Conservation (phyloP, 2,113 vertebrate genomes). For the Zingel zingel region DNA sequence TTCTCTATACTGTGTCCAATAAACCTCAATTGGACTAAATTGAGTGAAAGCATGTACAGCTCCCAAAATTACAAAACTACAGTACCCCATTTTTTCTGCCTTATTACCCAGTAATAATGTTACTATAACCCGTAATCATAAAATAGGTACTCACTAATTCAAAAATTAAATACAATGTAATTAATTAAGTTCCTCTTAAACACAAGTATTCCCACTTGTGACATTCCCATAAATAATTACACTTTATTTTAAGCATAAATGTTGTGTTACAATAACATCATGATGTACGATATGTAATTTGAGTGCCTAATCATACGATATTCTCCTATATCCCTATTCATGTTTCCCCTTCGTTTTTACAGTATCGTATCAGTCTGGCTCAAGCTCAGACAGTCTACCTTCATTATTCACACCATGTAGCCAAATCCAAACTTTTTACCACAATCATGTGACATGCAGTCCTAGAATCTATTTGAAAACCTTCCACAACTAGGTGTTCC, state of each 20-base stretch:
- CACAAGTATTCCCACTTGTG: background rate
- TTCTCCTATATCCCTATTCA: background rate
- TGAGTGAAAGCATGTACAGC: too few relatives aligned
- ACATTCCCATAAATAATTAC: background rate
- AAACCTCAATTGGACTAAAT: too few relatives aligned
- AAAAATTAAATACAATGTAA: too few relatives aligned
- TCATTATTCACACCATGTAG: constrained; percentile 63
- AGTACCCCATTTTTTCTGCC: too few relatives aligned
- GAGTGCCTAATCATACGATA: background rate
- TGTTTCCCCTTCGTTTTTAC: constrained; percentile 33
- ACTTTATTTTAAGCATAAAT: background rate
- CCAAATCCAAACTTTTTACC: constrained; percentile 70
- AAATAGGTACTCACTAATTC: too few relatives aligned
- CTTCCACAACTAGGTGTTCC: constrained; percentile 65
- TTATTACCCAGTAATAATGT: too few relatives aligned
- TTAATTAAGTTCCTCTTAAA: background rate
- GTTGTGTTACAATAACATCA: background rate
- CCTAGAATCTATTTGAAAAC: constrained; percentile 74
- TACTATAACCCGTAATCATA: too few relatives aligned
- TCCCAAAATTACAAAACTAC: too few relatives aligned
- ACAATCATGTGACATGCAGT: constrained; percentile 65
- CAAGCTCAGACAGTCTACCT: constrained; percentile 14
- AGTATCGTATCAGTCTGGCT: constrained; percentile 25
- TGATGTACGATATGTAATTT: background rate
- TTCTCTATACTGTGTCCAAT: too few relatives aligned